Conservation (phyloP, 1,140 invertebrate species). For the Apis laboriosa region DNA sequence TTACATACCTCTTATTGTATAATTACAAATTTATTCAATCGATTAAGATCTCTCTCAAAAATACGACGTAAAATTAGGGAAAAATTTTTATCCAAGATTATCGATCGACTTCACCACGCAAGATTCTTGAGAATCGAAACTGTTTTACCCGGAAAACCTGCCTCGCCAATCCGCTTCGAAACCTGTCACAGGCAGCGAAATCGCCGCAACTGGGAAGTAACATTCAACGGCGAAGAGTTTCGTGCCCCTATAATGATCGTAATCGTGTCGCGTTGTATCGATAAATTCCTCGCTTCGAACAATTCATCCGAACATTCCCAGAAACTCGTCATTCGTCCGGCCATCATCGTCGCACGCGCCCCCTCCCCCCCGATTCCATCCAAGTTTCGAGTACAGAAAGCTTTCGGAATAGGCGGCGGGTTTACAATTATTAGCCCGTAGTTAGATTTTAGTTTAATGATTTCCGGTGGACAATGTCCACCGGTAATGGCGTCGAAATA, state of each 20-base stretch:
- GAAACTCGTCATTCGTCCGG: constrained; percentile 51
- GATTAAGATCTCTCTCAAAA: neutral
- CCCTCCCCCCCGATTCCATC: constrained; percentile 26
- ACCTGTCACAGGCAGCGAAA: constrained; percentile 5
- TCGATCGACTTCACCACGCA: too few species aligned
- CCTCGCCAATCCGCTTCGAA: too few species aligned
- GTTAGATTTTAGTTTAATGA: constrained; percentile 78
- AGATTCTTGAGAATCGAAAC: too few species aligned
- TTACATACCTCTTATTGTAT: too few species aligned
- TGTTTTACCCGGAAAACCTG: too few species aligned
- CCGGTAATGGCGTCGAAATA: constrained; percentile 67
- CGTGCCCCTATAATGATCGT: neutral
- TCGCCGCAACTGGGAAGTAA: neutral
- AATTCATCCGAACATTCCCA: constrained; percentile 40
- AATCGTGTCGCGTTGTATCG: constrained; percentile 19
- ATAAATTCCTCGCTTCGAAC: neutral
- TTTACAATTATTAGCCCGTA: constrained; percentile 68
- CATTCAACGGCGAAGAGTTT: constrained; percentile 9
- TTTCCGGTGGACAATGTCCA: constrained; percentile 73
- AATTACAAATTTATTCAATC: too few species aligned
- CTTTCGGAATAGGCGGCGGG: constrained; percentile 64
- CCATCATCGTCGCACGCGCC: neutral
- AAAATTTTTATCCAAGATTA: too few species aligned
- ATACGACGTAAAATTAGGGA: neutral
- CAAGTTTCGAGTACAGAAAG: constrained; percentile 65